Evolutionary conservation across 2,797 vertebrate genomes (phyloP).

Genomic region (Eremophila alpestris): DNA sequence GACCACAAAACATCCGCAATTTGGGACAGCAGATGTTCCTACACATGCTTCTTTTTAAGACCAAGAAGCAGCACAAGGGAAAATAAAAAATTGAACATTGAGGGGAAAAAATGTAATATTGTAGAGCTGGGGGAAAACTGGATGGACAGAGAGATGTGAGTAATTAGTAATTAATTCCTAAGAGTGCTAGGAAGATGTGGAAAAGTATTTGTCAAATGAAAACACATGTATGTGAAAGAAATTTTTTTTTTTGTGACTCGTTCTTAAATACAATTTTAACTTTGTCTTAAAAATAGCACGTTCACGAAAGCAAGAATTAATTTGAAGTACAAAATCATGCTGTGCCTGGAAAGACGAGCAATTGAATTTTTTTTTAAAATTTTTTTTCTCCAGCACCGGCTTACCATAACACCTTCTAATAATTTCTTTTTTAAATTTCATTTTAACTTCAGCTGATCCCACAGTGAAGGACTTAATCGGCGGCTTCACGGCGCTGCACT

Average conservation of each 20-base stretch:
- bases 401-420: slow-evolving; percentile 12
- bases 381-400: not conserved
- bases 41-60: slow-evolving; percentile 79
- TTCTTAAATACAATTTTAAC: not conserved
- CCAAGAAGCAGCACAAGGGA: slow-evolving; percentile 64
- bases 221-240: not conserved
- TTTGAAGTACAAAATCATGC: not conserved
- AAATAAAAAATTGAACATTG: slow-evolving; percentile 53
- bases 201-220: not conserved
- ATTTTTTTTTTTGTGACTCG: not conserved
- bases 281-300: not conserved
- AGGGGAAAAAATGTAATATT: slow-evolving; percentile 43
- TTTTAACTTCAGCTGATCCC: slow-evolving; percentile 86
- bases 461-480: slow-evolving; percentile 98
- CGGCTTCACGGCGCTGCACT: slow-evolving; percentile 97
- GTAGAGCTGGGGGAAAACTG: slow-evolving; percentile 13
- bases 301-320: not conserved
- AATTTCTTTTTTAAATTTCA: not conserved
- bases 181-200: not conserved
- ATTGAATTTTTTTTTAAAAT: not conserved
- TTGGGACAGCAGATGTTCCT: slow-evolving; percentile 74
- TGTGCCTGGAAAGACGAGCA: not conserved
- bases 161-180: slow-evolving; percentile 12
- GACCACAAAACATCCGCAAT: slow-evolving; percentile 70
- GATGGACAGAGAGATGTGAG: slow-evolving; percentile 35